Evolutionary conservation across 2,888 invertebrate species (phyloP), one percentile per base, ranked within the genome.

Genomic region (Pachycephus smyrnensis): DNA sequence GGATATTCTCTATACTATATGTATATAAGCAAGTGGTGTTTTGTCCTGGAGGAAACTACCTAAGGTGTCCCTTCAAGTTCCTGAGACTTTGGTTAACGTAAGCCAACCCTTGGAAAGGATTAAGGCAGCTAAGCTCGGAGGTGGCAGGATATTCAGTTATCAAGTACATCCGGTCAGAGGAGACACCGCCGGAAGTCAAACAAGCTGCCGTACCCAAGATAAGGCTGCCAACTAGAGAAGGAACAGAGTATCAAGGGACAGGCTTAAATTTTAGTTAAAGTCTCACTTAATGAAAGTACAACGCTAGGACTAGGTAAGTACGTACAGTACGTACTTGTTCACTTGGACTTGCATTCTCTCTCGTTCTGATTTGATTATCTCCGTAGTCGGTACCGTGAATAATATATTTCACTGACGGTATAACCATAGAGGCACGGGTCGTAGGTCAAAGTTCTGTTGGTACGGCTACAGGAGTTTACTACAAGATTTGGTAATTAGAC

Each of bases 401-500:
- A 15, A 55, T 23, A 55, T 23, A 33, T 71, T 71, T 31, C 71
- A 33, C 71, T 15, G 32, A 33, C 31, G 23, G 55, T 55, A 23
- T 23, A 55, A 23, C 9, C 55, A 23, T 55, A 77, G 76, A 75
- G 73, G 75, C 40, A 75, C 80, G 68, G 75, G 83, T 79, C 79
- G 80, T 82, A 80, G 81, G 82, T 84, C 85, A 85, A 87, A 87
- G 84, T 87, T 87, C 84, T 83, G 79, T 76, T 71, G 80, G 37
- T 68, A 73, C 76, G 76, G 80, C 80, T 79, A 35, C 69, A 73
- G 82, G 83, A 76, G 78, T 68, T 75, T 75, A 75, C 83, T 86
- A 87, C 89, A 88, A 89, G 90, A 89, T 90, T 86, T 84, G 86
- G 87, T 90, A 90, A 91, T 90, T 90, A 90, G 88, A 90, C 86